Evolutionary conservation across 2,888 invertebrate species (phyloP), one percentile per base, ranked within the genome.

Genomic region (Mesochorus sp.): DNA sequence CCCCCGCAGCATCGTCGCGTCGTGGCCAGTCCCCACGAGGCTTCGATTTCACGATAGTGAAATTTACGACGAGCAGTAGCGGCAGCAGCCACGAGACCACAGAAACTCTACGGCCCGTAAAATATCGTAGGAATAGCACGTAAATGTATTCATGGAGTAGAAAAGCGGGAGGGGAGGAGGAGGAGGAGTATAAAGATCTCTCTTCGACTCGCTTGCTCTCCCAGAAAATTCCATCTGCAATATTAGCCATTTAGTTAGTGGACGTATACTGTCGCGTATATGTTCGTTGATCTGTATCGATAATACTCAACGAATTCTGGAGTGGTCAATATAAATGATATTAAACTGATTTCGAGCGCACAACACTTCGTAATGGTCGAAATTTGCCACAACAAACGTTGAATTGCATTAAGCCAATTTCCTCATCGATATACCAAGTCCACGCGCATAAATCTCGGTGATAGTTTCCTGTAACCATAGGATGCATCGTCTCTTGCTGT

Each of bases 1-100:
- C 31, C 14, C 26, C 67, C 37, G 12, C 53, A 57, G 28, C 37
- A n/a, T 44, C 68, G n/a, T 24, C 31, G 6, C 42, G 53, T 47
- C 44, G 55, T 57, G 55, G 72, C 77, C 73, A 77, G 73, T 73
- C 73, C 71, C 53, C 77, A 28, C 61, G 67, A 77, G 83, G 81
- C 80, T 82, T 81, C 78, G 68, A 72, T 82, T 81, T 77, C 80
- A 80, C 64, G 77, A 76, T 77, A 68, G 81, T 73, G 77, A 80
- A 81, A 83, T 82, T 74, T 68, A 76, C 62, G 76, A 57, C 68
- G 66, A 71, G 70, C 44, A 62, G 51, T 51, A 57, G 68, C 19
- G 71, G 72, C 39, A 28, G 19, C 12, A 77, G 61, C 79, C 81
- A 76, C 74, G 75, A 55, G 72, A 82, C 70, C 42, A 64, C 76